Evolutionary conservation across 2,888 invertebrate genomes (phyloP).

Genomic region (Limenitis camilla): DNA sequence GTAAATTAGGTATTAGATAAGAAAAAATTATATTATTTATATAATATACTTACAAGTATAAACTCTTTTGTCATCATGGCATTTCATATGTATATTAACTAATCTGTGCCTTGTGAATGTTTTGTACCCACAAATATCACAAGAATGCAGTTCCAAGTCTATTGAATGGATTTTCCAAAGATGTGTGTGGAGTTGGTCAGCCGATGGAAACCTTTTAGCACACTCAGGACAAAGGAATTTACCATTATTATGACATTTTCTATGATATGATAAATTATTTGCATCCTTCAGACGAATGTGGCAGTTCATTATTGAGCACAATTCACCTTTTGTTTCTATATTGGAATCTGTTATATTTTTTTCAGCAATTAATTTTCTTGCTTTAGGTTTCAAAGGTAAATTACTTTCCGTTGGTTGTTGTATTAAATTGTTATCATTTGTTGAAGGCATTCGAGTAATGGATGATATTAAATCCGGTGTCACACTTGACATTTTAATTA

Average conservation of each 20-base stretch:
- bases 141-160: slow-evolving; percentile 86
- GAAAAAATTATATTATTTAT: too few species aligned
- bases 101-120: slow-evolving; percentile 81
- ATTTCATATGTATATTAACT: slow-evolving; percentile 82
- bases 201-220: slow-evolving; percentile 66
- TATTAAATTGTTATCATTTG: slow-evolving; percentile 32
- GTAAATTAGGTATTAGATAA: too few species aligned
- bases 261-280: slow-evolving; percentile 78
- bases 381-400: slow-evolving; percentile 24
- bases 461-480: slow-evolving; percentile 66
- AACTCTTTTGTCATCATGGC: slow-evolving; percentile 67
- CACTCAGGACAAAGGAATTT: slow-evolving; percentile 80
- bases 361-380: slow-evolving; percentile 5
- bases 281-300: slow-evolving; percentile 71
- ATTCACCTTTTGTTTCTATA: slow-evolving; percentile 36
- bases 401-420: slow-evolving; percentile 28
- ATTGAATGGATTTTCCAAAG: slow-evolving; percentile 85
- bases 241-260: slow-evolving; percentile 74
- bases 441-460: slow-evolving; percentile 34
- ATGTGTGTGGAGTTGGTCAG: slow-evolving; percentile 83
- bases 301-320: slow-evolving; percentile 74
- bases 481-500: slow-evolving; percentile 54
- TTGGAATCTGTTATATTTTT: slow-evolving; percentile 15
- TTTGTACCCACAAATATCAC: slow-evolving; percentile 83
- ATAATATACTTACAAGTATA: slow-evolving; percentile 72